phyloP scores from a whole-genome alignment of 2,888 invertebrate genomes.

The Amiota minor region DNA sequence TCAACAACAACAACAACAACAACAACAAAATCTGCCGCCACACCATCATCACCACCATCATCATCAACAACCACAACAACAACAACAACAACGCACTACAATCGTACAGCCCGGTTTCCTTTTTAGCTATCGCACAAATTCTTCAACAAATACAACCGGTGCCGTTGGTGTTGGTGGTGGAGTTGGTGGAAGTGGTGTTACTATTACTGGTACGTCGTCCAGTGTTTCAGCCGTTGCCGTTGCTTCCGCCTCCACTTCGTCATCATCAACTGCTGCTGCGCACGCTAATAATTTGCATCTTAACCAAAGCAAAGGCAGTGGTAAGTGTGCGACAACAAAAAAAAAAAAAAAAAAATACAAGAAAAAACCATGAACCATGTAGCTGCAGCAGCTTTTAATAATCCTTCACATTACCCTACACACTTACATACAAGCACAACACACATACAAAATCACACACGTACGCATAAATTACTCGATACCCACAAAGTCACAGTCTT shows the following conservation, averaged over 20 bases:
- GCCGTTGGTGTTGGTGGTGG: not conserved
- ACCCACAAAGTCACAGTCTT: too few species aligned
- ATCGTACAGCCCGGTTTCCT: conserved; percentile 68
- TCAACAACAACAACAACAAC: conserved; percentile 52
- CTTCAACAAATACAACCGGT: conserved; percentile 9
- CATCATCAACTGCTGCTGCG: conserved; percentile 14
- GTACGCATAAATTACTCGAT: not conserved
- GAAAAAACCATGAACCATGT: conserved; percentile 11
- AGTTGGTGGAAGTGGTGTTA: not conserved
- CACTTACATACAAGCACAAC: conserved; percentile 7
- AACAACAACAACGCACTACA: conserved; percentile 59
- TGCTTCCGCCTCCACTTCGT: conserved; percentile 10
- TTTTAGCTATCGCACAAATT: conserved; percentile 65
- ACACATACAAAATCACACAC: conserved; percentile 50
- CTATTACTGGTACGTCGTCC: conserved; percentile 40
- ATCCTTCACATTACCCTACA: not conserved
- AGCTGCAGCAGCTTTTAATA: conserved; percentile 18
- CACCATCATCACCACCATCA: conserved; percentile 47
- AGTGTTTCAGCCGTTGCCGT: conserved; percentile 37
- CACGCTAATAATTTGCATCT: conserved; percentile 35
- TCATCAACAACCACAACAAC: conserved; percentile 47
- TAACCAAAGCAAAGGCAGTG: conserved; percentile 51
- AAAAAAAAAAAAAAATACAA: conserved; percentile 1
- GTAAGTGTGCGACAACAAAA: conserved; percentile 49
- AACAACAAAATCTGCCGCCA: conserved; percentile 39